Percentiles rank a stretch among this genome's conserved stretches.
These are phyloP conservation scores for Heliopora coerulea DNA, from an alignment of 92 coral and sea anemone genomes.

Conservation along the genomic window DNA sequence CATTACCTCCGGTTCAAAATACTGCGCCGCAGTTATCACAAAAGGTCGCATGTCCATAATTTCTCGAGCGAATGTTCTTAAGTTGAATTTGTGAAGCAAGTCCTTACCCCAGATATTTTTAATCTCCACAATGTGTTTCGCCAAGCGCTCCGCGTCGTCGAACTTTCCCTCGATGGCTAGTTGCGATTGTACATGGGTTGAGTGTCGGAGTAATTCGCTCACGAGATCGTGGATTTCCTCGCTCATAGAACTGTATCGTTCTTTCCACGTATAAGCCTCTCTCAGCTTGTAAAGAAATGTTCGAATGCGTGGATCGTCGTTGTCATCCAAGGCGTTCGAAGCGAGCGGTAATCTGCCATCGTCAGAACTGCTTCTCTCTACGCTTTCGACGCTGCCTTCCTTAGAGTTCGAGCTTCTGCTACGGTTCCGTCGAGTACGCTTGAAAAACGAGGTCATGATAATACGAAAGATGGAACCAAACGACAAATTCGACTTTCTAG, in stretches of 20 bases:
- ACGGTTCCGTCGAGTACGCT: conserved; percentile 16
- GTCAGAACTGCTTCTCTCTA: conserved; percentile 34
- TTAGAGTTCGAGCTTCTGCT: conserved; percentile 21
- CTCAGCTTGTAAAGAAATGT: conserved; percentile 23
- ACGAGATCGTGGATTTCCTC: conserved; percentile 33
- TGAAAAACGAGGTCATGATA: conserved; percentile 9
- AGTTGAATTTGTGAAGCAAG: conserved; percentile 4
- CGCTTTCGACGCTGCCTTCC: conserved; percentile 36
- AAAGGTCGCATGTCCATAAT: conserved; percentile 25
- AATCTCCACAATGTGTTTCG: conserved; percentile 19
- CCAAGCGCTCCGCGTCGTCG: conserved; percentile 29
- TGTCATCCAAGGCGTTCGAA: neutral
- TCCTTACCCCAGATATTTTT: conserved; percentile 30
- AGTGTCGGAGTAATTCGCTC: conserved; percentile 9
- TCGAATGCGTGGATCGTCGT: conserved; percentile 19
- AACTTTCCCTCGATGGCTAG: conserved; percentile 14
- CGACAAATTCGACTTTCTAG: too few species aligned
- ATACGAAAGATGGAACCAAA: neutral
- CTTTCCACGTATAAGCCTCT: conserved; percentile 40
- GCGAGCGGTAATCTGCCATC: conserved; percentile 17
- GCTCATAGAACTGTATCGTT: conserved; percentile 22
- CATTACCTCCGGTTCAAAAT: conserved; percentile 61
- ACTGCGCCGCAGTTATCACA: conserved; percentile 55
- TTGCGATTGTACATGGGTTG: conserved; percentile 10
- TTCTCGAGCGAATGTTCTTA: conserved; percentile 27